Evolutionary conservation across 2,113 vertebrate genomes (phyloP).

Genomic region (Petrocephalus zakoni): DNA sequence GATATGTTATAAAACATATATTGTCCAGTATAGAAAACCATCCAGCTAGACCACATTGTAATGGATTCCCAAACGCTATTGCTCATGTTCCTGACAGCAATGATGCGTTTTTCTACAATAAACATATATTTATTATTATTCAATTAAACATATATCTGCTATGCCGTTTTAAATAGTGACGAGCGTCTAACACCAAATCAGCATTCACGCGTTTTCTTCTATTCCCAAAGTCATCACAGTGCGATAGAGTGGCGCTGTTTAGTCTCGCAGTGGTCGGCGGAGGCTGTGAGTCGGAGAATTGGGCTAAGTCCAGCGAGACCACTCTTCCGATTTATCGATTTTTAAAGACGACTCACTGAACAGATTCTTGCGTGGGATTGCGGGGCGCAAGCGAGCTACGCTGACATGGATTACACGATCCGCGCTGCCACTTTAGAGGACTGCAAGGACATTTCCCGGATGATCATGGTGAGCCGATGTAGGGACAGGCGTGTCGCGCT

Average conservation of each 20-base stretch:
- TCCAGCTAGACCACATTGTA: neutral
- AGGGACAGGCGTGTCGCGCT: neutral
- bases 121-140: neutral
- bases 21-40: neutral
- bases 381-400: neutral
- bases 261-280: neutral
- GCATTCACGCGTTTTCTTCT: neutral
- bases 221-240: slow-evolving; percentile 7
- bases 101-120: neutral
- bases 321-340: neutral
- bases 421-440: slow-evolving; percentile 57
- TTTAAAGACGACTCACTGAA: neutral
- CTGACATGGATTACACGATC: slow-evolving; percentile 56
- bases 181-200: neutral
- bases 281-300: neutral
- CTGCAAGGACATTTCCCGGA: slow-evolving; percentile 62
- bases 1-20: neutral
- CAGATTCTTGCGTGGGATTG: neutral
- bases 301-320: neutral
- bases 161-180: neutral
- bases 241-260: slow-evolving; percentile 12
- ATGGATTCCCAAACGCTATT: neutral
- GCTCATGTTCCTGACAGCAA: neutral
- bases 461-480: slow-evolving; percentile 55
- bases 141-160: too few species aligned